Evolutionary conservation across 1,140 invertebrate genomes (phyloP).

Genomic region (Aphaenogaster rudis): DNA sequence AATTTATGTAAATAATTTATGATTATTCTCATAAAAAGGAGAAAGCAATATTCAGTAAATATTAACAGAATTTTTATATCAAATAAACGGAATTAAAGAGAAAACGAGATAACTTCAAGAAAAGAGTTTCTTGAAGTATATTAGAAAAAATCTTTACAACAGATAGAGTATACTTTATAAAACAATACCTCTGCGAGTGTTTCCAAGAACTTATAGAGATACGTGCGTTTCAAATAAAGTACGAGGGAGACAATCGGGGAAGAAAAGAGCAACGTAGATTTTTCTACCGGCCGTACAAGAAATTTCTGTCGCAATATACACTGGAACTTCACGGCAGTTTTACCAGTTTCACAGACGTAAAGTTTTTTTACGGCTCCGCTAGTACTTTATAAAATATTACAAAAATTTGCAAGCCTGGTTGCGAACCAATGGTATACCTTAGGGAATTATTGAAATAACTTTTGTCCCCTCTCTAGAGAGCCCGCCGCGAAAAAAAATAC

Average conservation of each 20-base stretch:
- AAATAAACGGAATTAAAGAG: slow-evolving; percentile 15
- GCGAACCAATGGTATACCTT: slow-evolving; percentile 21
- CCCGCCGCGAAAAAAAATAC: not conserved
- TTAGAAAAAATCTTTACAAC: slow-evolving; percentile 56
- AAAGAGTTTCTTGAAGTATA: slow-evolving; percentile 24
- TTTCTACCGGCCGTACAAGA: slow-evolving; percentile 50
- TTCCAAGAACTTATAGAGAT: slow-evolving; percentile 54
- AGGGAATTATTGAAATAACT: slow-evolving; percentile 44
- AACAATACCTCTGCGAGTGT: slow-evolving; percentile 48
- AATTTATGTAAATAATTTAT: not conserved
- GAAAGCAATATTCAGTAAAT: not conserved
- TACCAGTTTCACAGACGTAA: slow-evolving; percentile 51
- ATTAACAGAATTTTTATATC: not conserved
- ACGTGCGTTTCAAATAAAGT: slow-evolving; percentile 68
- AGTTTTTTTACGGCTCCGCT: slow-evolving; percentile 44
- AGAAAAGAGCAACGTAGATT: slow-evolving; percentile 51
- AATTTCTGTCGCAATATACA: slow-evolving; percentile 54
- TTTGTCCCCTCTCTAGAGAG: not conserved
- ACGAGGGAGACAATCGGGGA: slow-evolving; percentile 45
- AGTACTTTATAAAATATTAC: slow-evolving; percentile 65
- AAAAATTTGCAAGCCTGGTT: slow-evolving; percentile 50
- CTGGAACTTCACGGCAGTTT: slow-evolving; percentile 57
- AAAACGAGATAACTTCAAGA: not conserved
- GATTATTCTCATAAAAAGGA: not conserved
- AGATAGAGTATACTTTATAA: slow-evolving; percentile 9